These are phyloP conservation scores for Amiota communis DNA, from an alignment of 2,888 invertebrate genomes.

Conservation along the genomic window DNA sequence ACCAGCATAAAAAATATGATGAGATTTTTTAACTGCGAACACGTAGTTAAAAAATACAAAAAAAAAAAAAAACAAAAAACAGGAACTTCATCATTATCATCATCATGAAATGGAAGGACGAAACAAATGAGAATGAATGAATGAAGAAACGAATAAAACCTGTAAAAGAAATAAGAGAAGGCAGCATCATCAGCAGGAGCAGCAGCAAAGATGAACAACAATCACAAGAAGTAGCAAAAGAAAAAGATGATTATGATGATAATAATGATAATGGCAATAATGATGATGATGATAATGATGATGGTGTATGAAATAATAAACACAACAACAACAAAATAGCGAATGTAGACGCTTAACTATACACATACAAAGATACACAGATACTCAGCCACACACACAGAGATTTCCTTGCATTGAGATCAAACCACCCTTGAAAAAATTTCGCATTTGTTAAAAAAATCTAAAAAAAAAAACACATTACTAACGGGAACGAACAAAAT, in stretches of 20 bases:
- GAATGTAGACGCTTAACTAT: conserved; percentile 36
- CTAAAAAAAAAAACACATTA: conserved; percentile 46
- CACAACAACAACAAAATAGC: conserved; percentile 42
- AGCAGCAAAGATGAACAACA: background rate
- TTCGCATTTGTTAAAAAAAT: conserved; percentile 59
- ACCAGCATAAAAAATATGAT: conserved; percentile 63
- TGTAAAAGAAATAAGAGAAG: conserved; percentile 38
- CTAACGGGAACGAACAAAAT: background rate
- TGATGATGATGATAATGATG: background rate
- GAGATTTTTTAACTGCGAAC: conserved; percentile 68
- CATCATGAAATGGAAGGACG: conserved; percentile 29
- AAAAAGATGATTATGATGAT: background rate
- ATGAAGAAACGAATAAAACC: conserved; percentile 13
- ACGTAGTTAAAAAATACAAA: conserved; percentile 62
- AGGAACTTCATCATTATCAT: conserved; percentile 37
- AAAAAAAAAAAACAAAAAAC: conserved; percentile 45
- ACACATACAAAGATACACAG: conserved; percentile 46
- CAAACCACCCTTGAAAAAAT: conserved; percentile 69
- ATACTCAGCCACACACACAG: conserved; percentile 35
- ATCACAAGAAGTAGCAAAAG: background rate
- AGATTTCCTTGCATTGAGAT: conserved; percentile 41
- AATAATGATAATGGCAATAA: background rate
- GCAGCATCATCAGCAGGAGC: conserved; percentile 44
- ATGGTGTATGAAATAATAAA: conserved; percentile 26
- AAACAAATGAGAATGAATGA: conserved; percentile 43